Evolutionary conservation across 2,113 vertebrate species (phyloP), one percentile per base, ranked within the genome.

Genomic region (Mixornis gularis): DNA sequence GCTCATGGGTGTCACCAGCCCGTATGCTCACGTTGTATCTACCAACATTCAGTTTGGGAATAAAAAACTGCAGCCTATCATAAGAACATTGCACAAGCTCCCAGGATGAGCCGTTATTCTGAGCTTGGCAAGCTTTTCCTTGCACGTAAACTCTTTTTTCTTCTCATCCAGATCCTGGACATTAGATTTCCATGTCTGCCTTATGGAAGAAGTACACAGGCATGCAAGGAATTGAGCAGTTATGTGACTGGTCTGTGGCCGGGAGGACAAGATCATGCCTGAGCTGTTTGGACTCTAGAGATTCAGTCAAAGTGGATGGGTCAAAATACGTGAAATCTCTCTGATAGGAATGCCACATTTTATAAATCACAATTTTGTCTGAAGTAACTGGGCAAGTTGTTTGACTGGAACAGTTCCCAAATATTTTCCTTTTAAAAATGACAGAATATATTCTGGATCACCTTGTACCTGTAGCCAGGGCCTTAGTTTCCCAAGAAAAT

Each of bases 11-110:
- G n/a, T 69, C 26, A 9, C 52, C 56, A 49, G 77, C 38, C 22
- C 6, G 1, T 17, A 9, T 20, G 52, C n/a, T 59, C 43, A 6
- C 7, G 0, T 55, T 20, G 16, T 80, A 25, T 40, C 56, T 34
- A 17, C 51, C 51, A 13, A 13, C 11, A 36, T 30, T 46, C 49
- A 77, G 6, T 0, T 17, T 13, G 55, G 53, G 51, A 73, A 43
- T 32, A 15, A 48, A 78, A 80, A 48, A 36, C 13, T 40, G 40
- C 56, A 81, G 18, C n/a, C 62, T 64, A 5, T 38, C 29, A 0
- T 13, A 70, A 51, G 68, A 63, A 17, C 3, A 2, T 69, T 3
- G 2, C 1, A 10, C 43, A 44, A 70, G 0, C 27, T 59, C 15
- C 36, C 41, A 22, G 53, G 60, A 52, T 44, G 77, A 70, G 64